phyloP scores from a whole-genome alignment of 2,797 vertebrate species.

The Gorsachius magnificus region DNA sequence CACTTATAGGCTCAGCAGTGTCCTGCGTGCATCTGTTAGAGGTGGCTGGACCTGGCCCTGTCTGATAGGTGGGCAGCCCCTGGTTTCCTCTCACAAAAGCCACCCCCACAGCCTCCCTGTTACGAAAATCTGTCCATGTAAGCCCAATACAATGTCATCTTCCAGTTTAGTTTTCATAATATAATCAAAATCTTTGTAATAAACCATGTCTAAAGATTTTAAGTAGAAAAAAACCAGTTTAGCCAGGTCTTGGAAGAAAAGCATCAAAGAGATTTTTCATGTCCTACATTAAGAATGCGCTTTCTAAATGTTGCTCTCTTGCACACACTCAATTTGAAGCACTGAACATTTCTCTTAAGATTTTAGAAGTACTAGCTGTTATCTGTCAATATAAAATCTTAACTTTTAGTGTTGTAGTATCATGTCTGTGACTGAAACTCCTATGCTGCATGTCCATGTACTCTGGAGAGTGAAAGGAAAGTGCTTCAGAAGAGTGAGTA shows the following conservation, averaged over 20 bases:
- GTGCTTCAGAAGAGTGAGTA: neutral
- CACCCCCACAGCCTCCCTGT: neutral
- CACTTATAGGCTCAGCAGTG: neutral
- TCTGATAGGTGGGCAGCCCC: neutral
- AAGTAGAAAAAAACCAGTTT: neutral
- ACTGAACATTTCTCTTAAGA: neutral
- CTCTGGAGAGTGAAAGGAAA: neutral
- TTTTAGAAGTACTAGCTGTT: neutral
- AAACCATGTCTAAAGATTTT: neutral
- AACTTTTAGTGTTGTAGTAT: neutral
- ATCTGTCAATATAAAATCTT: neutral
- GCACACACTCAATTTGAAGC: neutral
- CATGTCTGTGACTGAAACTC: neutral
- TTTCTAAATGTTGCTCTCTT: neutral
- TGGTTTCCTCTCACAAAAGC: neutral
- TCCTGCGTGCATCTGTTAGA: neutral
- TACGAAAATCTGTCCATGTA: neutral
- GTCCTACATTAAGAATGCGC: neutral
- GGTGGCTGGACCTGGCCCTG: neutral
- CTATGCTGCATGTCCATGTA: neutral
- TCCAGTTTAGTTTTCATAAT: neutral
- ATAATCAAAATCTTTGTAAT: neutral
- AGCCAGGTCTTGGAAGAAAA: neutral
- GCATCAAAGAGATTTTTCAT: neutral
- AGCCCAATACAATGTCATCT: neutral